Conservation (phyloP, 2,113 vertebrate genomes). For the Cyanoramphus novaezelandiae region DNA sequence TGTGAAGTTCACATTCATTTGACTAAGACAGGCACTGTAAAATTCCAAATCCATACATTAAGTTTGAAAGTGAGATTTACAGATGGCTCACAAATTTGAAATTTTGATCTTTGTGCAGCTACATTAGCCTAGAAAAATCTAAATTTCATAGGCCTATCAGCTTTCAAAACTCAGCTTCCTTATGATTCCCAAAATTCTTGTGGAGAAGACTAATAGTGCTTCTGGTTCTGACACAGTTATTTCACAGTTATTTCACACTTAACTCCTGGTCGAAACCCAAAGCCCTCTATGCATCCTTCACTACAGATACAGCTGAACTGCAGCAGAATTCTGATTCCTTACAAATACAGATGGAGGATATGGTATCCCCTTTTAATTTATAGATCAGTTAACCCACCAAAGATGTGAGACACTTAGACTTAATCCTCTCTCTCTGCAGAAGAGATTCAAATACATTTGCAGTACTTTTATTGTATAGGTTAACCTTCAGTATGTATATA, state of each 20-base stretch:
- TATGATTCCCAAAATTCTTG: not conserved
- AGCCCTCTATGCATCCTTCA: not conserved
- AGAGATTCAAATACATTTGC: not conserved
- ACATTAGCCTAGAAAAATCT: not conserved
- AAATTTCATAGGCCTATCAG: not conserved
- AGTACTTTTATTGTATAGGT: not conserved
- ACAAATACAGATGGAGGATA: not conserved
- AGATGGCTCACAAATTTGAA: conserved; percentile 43
- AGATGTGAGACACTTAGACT: not conserved
- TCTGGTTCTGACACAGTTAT: not conserved
- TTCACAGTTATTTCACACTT: not conserved
- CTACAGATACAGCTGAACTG: not conserved
- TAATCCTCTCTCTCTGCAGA: not conserved
- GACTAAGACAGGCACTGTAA: conserved; percentile 8
- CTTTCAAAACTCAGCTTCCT: not conserved
- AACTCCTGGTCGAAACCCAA: rapidly evolving
- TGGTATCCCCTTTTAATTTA: not conserved
- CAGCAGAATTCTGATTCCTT: not conserved
- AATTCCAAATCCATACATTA: conserved; percentile 29
- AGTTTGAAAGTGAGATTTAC: conserved; percentile 28
- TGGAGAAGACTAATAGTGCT: not conserved
- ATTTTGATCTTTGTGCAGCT: not conserved
- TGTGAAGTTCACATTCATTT: conserved; percentile 3
- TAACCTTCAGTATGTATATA: not conserved
- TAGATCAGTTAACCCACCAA: not conserved